Base-by-base conservation (phyloP, 2,888 invertebrate species). In the Agrochola circellaris region DNA sequence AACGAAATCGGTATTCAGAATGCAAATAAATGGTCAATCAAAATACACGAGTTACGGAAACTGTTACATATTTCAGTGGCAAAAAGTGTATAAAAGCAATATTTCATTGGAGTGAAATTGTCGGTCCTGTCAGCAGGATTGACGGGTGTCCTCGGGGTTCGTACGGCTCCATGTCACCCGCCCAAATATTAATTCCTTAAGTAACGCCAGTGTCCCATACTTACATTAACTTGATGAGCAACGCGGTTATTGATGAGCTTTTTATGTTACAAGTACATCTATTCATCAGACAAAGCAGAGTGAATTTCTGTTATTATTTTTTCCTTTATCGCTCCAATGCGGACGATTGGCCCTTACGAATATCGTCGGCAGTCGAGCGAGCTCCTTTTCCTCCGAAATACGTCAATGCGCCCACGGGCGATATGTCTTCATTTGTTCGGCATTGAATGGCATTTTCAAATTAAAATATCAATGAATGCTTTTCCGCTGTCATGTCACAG, bases 101-200 rank as follows among this genome's bases (percentile, higher is more conserved):
- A 86, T 84, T 89, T 85, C 80, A 87, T 78, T 76, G 73, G 74
- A 81, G 74, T 68, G 68, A 73, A 67, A 70, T 77, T 77, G 84
- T 81, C 82, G 26, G 30, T 54, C 45, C 68, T 89, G 90, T 89
- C 89, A 78, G n/a, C 73, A 69, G 73, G 81, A 87, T 80, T 89
- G 89, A 89, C 89, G 77, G 81, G 75, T 64, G 86, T 76, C 81
- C 81, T 81, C 73, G 75, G 75, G 70, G 60, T 66, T 65, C 82
- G 71, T 67, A 68, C 83, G 83, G 89, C 87, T 87, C 65, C 60
- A 86, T 89, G 90, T 88, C 92, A 90, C 88, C 79, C 82, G 68
- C 77, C 89, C 89, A 90, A 89, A 93, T 94, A 94, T 93, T 95
- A 93, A 95, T 95, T 94, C 92, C 93, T 93, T 95, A 95, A 94